These are phyloP conservation scores for Stichopus chloronotus DNA, from an alignment of 35 echinoderm and acorn worm species.

Conservation along the genomic window DNA sequence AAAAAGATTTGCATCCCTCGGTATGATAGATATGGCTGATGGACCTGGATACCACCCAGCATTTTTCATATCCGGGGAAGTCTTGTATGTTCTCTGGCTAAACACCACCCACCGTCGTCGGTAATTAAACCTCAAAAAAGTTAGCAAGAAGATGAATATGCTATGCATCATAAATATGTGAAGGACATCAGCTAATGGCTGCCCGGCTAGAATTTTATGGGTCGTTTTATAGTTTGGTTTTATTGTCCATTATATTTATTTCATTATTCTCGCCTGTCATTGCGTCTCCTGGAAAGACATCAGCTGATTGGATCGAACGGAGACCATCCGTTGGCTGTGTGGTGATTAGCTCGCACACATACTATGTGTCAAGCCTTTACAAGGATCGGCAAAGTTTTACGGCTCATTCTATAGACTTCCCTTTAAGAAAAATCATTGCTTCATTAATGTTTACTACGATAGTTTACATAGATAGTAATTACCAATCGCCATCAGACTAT, in stretches of 20 bases:
- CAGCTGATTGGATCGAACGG: no score
- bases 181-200: conserved; percentile 27
- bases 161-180: conserved; percentile 45
- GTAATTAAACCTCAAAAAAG: conserved; percentile 20
- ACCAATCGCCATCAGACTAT: no score
- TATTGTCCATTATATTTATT: neutral
- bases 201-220: neutral
- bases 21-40: neutral
- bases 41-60: neutral
- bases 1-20: neutral
- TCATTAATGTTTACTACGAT: no score
- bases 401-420: no score
- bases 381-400: no score
- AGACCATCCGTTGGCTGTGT: no score
- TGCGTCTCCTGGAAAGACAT: neutral
- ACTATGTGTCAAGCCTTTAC: no score
- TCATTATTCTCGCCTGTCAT: neutral
- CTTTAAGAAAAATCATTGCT: no score
- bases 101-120: neutral
- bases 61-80: neutral
- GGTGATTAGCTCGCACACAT: no score
- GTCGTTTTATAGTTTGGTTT: neutral
- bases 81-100: neutral
- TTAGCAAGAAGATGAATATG: neutral
- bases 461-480: no score